phyloP scores from a whole-genome alignment of 2,797 vertebrate species.

The Microctenopoma stevenorrisi region DNA sequence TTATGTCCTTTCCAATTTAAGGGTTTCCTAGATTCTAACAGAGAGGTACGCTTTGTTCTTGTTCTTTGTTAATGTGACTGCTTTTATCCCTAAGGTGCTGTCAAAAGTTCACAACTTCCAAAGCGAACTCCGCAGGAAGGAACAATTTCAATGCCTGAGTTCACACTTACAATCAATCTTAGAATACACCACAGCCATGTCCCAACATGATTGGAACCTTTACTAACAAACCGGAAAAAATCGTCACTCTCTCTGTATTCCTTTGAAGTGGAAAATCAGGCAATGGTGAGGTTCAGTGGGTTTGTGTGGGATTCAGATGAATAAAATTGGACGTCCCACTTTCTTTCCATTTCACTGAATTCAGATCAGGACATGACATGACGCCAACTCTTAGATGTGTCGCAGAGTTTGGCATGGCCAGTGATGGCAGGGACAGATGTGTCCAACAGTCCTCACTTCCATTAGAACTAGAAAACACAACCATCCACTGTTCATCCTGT shows the following conservation, averaged over 20 bases:
- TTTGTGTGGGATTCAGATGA: slow-evolving; percentile 61
- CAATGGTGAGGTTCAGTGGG: slow-evolving; percentile 54
- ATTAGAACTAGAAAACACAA: slow-evolving; percentile 16
- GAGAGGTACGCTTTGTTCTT: slow-evolving; percentile 50
- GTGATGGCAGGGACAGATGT: slow-evolving; percentile 44
- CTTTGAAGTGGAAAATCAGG: slow-evolving; percentile 70
- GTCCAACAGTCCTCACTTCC: slow-evolving; percentile 23
- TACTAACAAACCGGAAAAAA: slow-evolving; percentile 32
- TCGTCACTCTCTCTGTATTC: slow-evolving; percentile 39
- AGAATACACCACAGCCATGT: slow-evolving; percentile 26
- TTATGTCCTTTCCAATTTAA: slow-evolving; percentile 24
- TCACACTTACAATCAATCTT: slow-evolving; percentile 40
- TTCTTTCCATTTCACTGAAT: slow-evolving; percentile 62
- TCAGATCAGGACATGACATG: slow-evolving; percentile 47
- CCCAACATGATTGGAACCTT: slow-evolving; percentile 53
- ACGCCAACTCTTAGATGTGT: slow-evolving; percentile 62
- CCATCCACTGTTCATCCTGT: slow-evolving; percentile 38
- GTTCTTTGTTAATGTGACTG: slow-evolving; percentile 36
- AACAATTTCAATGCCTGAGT: slow-evolving; percentile 41
- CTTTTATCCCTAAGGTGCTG: slow-evolving; percentile 53
- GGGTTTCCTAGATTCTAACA: slow-evolving; percentile 10
- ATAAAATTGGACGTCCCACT: slow-evolving; percentile 52
- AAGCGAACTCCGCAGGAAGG: slow-evolving; percentile 38
- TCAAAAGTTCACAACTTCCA: slow-evolving; percentile 48
- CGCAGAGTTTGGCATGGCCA: slow-evolving; percentile 37